Percentiles rank a stretch among this genome's conserved stretches.
phyloP scores from a whole-genome alignment of 2,888 invertebrate genomes.

The Synergus laeviventris region DNA sequence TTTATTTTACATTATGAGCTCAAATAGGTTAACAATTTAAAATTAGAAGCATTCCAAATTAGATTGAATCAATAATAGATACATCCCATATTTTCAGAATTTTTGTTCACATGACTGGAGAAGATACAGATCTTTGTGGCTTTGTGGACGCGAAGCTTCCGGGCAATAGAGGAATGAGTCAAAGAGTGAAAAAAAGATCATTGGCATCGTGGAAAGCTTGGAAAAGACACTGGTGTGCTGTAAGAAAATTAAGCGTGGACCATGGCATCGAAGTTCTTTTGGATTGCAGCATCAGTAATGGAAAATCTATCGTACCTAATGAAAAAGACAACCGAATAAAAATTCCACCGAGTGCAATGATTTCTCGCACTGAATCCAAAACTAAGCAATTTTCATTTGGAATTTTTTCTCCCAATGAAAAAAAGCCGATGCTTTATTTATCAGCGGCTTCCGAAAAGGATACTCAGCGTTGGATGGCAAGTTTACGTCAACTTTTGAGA shows the following conservation, averaged over 20 bases:
- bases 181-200: conserved; percentile 66
- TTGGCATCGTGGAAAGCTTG: conserved; percentile 69
- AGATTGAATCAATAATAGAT: not conserved
- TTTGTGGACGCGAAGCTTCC: conserved; percentile 70
- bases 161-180: conserved; percentile 63
- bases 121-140: conserved; percentile 67
- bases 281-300: conserved; percentile 60
- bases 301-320: conserved; percentile 50
- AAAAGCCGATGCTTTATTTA: conserved; percentile 82
- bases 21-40: too few relatives aligned
- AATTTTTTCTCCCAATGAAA: conserved; percentile 79
- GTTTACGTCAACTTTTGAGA: conserved; percentile 70
- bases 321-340: conserved; percentile 66
- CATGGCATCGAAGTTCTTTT: conserved; percentile 63
- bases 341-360: conserved; percentile 79
- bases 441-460: conserved; percentile 82
- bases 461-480: conserved; percentile 84
- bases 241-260: conserved; percentile 64
- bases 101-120: conserved; percentile 41
- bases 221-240: conserved; percentile 71
- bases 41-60: too few relatives aligned
- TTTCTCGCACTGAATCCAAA: conserved; percentile 82
- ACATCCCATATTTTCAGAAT: not conserved
- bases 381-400: conserved; percentile 84
- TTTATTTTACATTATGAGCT: too few relatives aligned